Percentiles rank a stretch among this genome's conserved stretches.
Evolutionary conservation across 1,140 invertebrate genomes (phyloP).

Genomic region (Dolichoris vasculosae): DNA sequence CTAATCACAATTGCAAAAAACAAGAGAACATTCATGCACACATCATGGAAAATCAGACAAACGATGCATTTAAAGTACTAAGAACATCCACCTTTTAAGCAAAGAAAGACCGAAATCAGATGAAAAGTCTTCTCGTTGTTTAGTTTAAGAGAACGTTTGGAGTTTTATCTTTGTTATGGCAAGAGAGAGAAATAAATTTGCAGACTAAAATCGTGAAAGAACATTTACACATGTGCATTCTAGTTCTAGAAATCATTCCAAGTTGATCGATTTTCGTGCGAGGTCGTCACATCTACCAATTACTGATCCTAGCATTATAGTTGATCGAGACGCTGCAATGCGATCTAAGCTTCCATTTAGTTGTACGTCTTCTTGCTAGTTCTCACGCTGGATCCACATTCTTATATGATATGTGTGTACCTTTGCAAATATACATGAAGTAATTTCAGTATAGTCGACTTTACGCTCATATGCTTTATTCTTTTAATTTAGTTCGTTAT

Average conservation of each 20-base stretch:
- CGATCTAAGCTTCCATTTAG: neutral
- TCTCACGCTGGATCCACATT: conserved; percentile 3
- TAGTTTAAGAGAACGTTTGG: neutral
- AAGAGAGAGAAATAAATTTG: neutral
- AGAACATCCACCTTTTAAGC: neutral
- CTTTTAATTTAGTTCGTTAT: neutral
- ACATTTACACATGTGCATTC: neutral
- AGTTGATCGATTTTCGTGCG: conserved; percentile 21
- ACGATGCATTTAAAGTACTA: neutral
- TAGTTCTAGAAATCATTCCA: neutral
- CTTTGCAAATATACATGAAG: neutral
- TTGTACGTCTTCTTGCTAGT: neutral
- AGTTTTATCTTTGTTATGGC: neutral
- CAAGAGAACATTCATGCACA: neutral
- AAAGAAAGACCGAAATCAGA: neutral
- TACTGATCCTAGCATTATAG: neutral
- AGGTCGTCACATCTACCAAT: conserved; percentile 17
- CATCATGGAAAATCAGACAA: neutral
- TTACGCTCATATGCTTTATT: neutral
- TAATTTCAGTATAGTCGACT: neutral
- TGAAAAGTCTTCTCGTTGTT: neutral
- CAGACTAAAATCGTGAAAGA: neutral
- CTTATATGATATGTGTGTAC: neutral
- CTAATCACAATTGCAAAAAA: neutral
- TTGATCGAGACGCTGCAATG: neutral